phyloP scores from a whole-genome alignment of 2,888 invertebrate genomes.

The Pachymerium ferrugineum region DNA sequence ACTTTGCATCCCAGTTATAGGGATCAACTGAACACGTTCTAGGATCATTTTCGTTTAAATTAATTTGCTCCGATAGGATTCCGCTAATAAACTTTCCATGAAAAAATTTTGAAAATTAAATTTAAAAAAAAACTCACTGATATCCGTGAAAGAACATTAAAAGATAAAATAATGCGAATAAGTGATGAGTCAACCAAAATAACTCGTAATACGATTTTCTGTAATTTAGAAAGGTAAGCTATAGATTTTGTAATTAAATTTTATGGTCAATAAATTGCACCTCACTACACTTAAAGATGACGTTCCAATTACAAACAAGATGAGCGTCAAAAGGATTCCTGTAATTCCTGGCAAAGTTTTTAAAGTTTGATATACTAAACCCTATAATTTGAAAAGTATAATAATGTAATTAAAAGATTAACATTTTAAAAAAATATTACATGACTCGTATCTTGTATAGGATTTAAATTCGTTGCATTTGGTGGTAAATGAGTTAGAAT shows the following conservation, averaged over 20 bases:
- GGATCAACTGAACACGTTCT: not conserved
- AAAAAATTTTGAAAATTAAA: not conserved
- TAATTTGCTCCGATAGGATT: not conserved
- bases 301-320: not conserved
- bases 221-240: not conserved
- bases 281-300: not conserved
- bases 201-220: conserved; percentile 3
- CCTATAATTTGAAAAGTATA: conserved; percentile 2
- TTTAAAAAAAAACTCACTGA: not conserved
- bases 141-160: not conserved
- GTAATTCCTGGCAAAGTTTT: conserved; percentile 23
- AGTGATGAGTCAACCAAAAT: conserved; percentile 27
- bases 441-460: not conserved
- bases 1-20: not conserved
- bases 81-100: not conserved
- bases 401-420: not conserved
- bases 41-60: conserved; percentile 16
- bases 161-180: not conserved
- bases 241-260: too few relatives aligned
- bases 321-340: not conserved
- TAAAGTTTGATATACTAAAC: conserved; percentile 5
- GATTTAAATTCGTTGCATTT: conserved; percentile 1
- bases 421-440: not conserved
- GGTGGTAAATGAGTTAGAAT: conserved; percentile 1
- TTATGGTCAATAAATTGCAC: too few relatives aligned